Percentiles rank a stretch among this genome's conserved stretches.
Conservation (phyloP, 2,113 vertebrate genomes). For the Otis tarda region DNA sequence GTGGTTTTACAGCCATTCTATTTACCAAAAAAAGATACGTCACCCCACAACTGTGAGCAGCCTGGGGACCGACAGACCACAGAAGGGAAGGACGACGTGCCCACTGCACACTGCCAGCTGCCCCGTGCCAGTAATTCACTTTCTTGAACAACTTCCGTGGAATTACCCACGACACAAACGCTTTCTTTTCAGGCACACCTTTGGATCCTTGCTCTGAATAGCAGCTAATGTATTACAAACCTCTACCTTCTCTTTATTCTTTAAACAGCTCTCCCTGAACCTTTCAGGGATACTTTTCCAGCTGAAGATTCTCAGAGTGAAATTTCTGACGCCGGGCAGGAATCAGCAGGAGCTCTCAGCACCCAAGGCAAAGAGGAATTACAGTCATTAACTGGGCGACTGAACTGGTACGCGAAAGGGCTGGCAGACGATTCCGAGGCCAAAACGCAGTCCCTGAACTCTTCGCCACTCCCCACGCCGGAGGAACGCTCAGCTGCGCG, state of each 20-base stretch:
- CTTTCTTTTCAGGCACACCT: not conserved
- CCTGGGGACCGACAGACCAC: fast-evolving
- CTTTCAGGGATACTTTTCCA: not conserved
- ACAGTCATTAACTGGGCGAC: not conserved
- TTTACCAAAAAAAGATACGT: not conserved
- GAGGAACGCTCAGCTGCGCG: not conserved
- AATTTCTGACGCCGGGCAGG: fast-evolving
- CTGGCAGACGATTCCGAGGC: not conserved
- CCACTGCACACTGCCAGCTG: fast-evolving
- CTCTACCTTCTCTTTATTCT: not conserved
- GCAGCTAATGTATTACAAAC: not conserved
- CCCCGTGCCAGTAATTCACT: fast-evolving
- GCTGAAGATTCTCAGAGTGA: not conserved
- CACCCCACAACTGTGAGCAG: not conserved
- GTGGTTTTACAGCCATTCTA: not conserved
- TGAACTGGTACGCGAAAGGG: not conserved
- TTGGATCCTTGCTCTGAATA: not conserved
- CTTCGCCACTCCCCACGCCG: not conserved
- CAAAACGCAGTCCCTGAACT: not conserved
- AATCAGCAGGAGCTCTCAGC: not conserved
- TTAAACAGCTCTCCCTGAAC: not conserved
- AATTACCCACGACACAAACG: fast-evolving
- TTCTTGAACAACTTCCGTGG: fast-evolving
- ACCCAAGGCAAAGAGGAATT: not conserved
- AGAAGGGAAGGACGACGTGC: not conserved